Evolutionary conservation across 2,888 invertebrate species (phyloP).

Genomic region (Drosophila austrosaltans): DNA sequence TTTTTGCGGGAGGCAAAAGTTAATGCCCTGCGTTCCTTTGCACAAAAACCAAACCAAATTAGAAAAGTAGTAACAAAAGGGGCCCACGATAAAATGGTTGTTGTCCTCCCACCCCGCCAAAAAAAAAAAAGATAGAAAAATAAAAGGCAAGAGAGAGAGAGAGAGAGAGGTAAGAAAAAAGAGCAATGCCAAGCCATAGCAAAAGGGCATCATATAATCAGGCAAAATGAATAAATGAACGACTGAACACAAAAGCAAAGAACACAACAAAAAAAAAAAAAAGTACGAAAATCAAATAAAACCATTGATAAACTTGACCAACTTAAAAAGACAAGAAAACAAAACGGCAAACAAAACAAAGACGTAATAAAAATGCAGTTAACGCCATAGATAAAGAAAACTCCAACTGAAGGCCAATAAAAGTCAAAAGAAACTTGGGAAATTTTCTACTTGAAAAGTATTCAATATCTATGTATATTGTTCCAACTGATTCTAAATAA

Average conservation of each 20-base stretch:
- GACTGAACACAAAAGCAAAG: slow-evolving; percentile 3
- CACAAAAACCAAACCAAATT: slow-evolving; percentile 48
- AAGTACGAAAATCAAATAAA: slow-evolving; percentile 7
- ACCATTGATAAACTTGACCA: slow-evolving; percentile 11
- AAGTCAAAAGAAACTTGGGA: not conserved
- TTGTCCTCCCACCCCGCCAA: not conserved
- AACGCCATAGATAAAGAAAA: slow-evolving; percentile 2
- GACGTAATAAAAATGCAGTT: slow-evolving; percentile 7
- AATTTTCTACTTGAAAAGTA: not conserved
- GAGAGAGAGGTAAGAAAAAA: not conserved
- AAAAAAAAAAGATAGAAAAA: slow-evolving; percentile 4
- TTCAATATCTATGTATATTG: no score
- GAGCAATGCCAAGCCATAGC: slow-evolving; percentile 1
- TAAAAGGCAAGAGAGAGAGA: not conserved
- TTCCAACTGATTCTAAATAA: no score
- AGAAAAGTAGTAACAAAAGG: slow-evolving; percentile 59
- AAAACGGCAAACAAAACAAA: not conserved
- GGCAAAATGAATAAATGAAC: slow-evolving; percentile 7
- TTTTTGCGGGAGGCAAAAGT: slow-evolving; percentile 60
- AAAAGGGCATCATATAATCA: slow-evolving; percentile 12
- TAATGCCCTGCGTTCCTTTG: slow-evolving; percentile 50
- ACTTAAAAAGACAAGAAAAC: slow-evolving; percentile 1
- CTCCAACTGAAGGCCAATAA: slow-evolving; percentile 1
- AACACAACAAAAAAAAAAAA: not conserved
- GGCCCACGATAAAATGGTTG: slow-evolving; percentile 36